Evolutionary conservation across 2,113 vertebrate species (phyloP).

Genomic region (Urocolius indicus): DNA sequence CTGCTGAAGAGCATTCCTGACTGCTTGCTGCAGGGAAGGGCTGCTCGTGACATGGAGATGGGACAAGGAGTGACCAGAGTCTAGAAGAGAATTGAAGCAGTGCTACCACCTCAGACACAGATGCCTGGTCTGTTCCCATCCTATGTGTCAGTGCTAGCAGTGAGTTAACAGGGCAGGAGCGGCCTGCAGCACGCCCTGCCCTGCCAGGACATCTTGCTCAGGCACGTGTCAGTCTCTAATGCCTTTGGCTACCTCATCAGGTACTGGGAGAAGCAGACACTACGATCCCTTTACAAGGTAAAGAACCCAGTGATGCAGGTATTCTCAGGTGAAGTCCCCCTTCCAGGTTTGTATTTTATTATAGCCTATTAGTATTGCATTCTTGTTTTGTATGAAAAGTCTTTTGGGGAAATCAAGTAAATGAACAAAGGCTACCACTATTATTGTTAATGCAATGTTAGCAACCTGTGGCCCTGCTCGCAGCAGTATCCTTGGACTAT

Average conservation of each 20-base stretch:
- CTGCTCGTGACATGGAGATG: neutral
- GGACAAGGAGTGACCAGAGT: neutral
- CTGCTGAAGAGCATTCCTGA: too few species aligned
- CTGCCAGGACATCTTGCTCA: neutral
- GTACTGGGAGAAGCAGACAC: neutral
- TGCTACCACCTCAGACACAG: rapidly evolving
- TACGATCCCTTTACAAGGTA: neutral
- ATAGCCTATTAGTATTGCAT: neutral
- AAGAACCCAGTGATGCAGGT: neutral
- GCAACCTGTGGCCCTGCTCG: neutral
- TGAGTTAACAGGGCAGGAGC: neutral
- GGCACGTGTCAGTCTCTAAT: neutral
- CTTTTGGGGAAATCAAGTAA: neutral
- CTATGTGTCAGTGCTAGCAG: neutral
- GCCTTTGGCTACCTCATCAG: neutral
- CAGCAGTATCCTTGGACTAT: neutral
- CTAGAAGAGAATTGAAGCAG: neutral
- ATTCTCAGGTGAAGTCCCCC: neutral
- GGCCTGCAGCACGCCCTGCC: neutral
- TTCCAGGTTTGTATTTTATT: neutral
- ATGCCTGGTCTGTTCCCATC: neutral
- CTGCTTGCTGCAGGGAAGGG: neutral
- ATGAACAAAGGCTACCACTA: neutral
- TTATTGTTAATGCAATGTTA: neutral
- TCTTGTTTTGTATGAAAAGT: neutral